Base-by-base conservation (phyloP, 2,113 vertebrate genomes). In the Prolemur simus region DNA sequence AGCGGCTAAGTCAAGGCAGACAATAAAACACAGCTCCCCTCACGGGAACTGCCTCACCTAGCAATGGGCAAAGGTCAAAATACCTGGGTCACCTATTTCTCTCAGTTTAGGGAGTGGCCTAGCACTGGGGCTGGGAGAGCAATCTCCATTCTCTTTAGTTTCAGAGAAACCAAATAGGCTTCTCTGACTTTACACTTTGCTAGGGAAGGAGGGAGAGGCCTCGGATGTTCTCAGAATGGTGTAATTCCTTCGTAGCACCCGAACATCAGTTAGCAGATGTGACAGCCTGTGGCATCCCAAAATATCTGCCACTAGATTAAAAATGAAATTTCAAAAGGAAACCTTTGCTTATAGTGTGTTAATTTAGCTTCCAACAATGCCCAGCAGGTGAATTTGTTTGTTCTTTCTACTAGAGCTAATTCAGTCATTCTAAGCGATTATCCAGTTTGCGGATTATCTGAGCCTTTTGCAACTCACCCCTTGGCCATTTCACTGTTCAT, bases 401-500 rank as follows among this genome's bases (percentile, higher is more conserved):
- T n/a, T 27, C 39, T 32, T 81, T 88, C 76, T 18, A 11, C 17
- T 39, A 32, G 84, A 69, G 56, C 87, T 78, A 45, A 82, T 84
- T 86, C 77, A 91, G 8, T 89, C 45, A 92, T 34, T 77, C 87
- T 92, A 66, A 68, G 63, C 0, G 0, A 68, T 56, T 45, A 58
- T 4, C 25, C 60, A 29, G 52, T 39, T 23, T 39, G 83, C 6
- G 32, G 76, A n/a, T 42, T 29, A 25, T 5, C 27, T 12, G 37
- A 66, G n/a, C 76, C 45, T 96, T 45, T 11, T 66, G 84, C 29
- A 58, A 60, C 68, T 89, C 20, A 52, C 63, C 68, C 78, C n/a
- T 81, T 37, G 82, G 74, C 69, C 89, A 68, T 66, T 60, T 93
- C 47, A 10, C 56, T 69, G 89, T 15, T 94, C 78, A 87, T 94